These are phyloP conservation scores for Passer domesticus DNA, from an alignment of 2,113 vertebrate species.

Conservation along the genomic window DNA sequence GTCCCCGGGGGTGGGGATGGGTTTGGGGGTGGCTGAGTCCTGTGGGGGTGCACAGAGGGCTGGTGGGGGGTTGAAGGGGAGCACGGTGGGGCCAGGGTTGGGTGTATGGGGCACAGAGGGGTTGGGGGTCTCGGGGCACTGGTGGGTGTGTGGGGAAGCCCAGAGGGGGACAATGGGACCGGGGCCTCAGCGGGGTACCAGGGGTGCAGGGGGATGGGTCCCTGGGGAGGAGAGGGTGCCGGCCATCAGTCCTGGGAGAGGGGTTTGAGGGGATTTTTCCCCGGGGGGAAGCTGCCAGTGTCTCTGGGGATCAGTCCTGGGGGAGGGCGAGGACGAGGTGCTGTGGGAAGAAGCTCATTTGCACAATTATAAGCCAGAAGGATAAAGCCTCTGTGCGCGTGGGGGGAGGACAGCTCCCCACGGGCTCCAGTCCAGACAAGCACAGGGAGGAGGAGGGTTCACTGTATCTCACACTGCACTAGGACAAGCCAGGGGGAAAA, in stretches of 20 bases:
- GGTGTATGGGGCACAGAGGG: not conserved
- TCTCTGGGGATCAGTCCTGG: not conserved
- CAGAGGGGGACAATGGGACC: not conserved
- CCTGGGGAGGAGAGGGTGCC: not conserved
- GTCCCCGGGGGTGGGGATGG: not conserved
- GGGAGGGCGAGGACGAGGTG: not conserved
- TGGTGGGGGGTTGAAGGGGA: not conserved
- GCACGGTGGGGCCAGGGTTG: too few relatives aligned
- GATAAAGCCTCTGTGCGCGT: conserved; percentile 58
- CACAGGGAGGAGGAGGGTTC: conserved; percentile 42
- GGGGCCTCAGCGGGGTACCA: not conserved
- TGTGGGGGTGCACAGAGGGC: not conserved
- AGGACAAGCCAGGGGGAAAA: conserved; percentile 72
- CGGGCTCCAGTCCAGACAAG: conserved; percentile 62
- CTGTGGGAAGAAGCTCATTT: conserved; percentile 57
- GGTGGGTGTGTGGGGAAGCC: not conserved
- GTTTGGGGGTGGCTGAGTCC: not conserved
- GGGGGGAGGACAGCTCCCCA: not conserved
- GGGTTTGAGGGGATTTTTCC: not conserved
- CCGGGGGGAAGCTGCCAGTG: not conserved
- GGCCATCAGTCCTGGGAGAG: not conserved
- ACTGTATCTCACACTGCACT: conserved; percentile 63
- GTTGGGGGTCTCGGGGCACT: not conserved
- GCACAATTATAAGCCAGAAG: conserved; percentile 71
- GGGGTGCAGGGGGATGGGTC: not conserved